Evolutionary conservation across 2,797 vertebrate genomes (phyloP).

Genomic region (Darevskia nairensis): DNA sequence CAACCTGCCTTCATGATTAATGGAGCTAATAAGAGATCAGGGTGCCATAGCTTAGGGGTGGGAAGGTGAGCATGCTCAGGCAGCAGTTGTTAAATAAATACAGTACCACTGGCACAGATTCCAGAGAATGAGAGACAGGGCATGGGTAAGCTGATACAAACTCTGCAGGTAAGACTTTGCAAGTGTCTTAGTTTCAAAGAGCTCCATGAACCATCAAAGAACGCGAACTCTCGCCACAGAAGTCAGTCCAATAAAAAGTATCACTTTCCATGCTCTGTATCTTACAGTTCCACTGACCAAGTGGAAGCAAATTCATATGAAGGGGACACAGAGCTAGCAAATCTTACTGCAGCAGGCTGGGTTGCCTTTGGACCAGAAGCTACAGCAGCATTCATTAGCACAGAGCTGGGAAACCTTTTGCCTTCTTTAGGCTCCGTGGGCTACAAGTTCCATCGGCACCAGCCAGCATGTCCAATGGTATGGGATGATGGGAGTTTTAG

Average conservation of each 20-base stretch:
- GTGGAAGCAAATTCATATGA: background rate
- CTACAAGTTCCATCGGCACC: too few species aligned
- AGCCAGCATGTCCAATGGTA: too few species aligned
- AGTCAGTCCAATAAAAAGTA: constrained; percentile 31
- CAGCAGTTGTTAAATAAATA: constrained; percentile 23
- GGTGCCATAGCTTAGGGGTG: fast-evolving
- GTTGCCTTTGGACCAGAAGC: background rate
- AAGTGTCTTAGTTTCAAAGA: constrained; percentile 35
- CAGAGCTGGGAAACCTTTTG: too few species aligned
- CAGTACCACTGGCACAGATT: background rate
- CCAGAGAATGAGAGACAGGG: constrained; percentile 2
- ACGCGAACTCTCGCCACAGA: constrained; percentile 4
- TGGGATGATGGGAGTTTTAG: too few species aligned
- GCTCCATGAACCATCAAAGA: constrained; percentile 24
- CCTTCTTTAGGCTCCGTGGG: too few species aligned
- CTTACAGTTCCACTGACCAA: constrained; percentile 16
- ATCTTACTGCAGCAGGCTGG: background rate
- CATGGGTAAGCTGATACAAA: constrained; percentile 23
- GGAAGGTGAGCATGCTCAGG: background rate
- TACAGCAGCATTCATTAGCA: background rate
- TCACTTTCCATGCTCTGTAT: constrained; percentile 20
- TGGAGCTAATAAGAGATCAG: background rate
- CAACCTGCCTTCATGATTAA: background rate
- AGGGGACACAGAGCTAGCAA: background rate
- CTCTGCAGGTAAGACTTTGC: constrained; percentile 23